These are phyloP conservation scores for Chlorocebus sabaeus DNA, from an alignment of 2,113 vertebrate species.

Conservation along the genomic window DNA sequence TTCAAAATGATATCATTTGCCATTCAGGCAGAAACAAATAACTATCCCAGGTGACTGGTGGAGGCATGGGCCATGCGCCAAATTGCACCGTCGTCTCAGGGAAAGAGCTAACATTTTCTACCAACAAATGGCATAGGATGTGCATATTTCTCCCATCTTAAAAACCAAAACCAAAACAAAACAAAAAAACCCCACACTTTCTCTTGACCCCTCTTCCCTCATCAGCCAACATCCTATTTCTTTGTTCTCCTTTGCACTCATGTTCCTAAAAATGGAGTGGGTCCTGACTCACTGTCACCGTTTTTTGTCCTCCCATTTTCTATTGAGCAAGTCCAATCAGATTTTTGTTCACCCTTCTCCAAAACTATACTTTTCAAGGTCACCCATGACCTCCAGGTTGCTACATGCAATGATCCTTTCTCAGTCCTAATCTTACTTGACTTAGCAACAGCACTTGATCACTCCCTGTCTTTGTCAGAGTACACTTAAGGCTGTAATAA, in stretches of 20 bases:
- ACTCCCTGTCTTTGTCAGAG: background rate
- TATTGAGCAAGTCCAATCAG: background rate
- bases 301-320: background rate
- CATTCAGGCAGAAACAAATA: constrained; percentile 68
- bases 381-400: background rate
- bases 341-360: background rate
- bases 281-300: background rate
- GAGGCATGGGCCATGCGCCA: background rate
- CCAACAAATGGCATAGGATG: background rate
- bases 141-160: background rate
- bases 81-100: background rate
- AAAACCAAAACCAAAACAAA: background rate
- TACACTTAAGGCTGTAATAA: background rate
- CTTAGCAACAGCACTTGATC: background rate
- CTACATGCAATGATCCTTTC: no score
- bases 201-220: background rate
- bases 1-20: constrained; percentile 72
- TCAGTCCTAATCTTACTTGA: background rate
- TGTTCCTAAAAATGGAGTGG: background rate
- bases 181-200: background rate
- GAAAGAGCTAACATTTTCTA: constrained; percentile 24
- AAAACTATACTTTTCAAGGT: background rate
- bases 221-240: background rate
- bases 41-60: constrained; percentile 35
- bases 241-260: background rate